Conservation (phyloP, 2,113 vertebrate species). For the Chaetodon auriga region DNA sequence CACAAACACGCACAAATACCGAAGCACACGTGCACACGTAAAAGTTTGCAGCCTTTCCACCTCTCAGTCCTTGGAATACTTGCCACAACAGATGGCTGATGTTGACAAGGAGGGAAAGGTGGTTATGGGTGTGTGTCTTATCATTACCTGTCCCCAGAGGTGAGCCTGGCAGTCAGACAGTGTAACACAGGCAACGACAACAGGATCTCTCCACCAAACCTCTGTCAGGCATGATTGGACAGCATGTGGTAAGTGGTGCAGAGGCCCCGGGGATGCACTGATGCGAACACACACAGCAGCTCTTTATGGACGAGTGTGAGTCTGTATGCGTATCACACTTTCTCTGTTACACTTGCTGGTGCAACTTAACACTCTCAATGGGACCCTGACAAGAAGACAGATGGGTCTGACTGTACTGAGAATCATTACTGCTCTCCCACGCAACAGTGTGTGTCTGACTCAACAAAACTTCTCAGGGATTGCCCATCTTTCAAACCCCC, state of each 20-base stretch:
- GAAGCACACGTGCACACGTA: not conserved
- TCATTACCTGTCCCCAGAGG: constrained; percentile 75
- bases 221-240: constrained; percentile 75
- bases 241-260: constrained; percentile 71
- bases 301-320: constrained; percentile 31
- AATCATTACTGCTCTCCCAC: constrained; percentile 55
- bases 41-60: not conserved
- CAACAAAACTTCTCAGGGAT: constrained; percentile 56
- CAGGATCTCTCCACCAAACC: constrained; percentile 65
- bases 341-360: constrained; percentile 53
- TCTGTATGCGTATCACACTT: constrained; percentile 42
- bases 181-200: constrained; percentile 64
- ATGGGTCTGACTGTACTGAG: constrained; percentile 59
- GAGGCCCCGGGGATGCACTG: constrained; percentile 32
- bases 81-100: constrained; percentile 65
- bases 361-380: constrained; percentile 62
- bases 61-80: constrained; percentile 25
- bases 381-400: constrained; percentile 71
- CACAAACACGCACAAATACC: constrained; percentile 4
- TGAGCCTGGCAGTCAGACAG: constrained; percentile 69
- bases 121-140: constrained; percentile 37
- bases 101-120: constrained; percentile 46
- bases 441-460: constrained; percentile 51
- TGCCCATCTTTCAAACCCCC: constrained; percentile 27
- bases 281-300: constrained; percentile 20